phyloP scores from a whole-genome alignment of 1,140 invertebrate species.

The Apis laboriosa region DNA sequence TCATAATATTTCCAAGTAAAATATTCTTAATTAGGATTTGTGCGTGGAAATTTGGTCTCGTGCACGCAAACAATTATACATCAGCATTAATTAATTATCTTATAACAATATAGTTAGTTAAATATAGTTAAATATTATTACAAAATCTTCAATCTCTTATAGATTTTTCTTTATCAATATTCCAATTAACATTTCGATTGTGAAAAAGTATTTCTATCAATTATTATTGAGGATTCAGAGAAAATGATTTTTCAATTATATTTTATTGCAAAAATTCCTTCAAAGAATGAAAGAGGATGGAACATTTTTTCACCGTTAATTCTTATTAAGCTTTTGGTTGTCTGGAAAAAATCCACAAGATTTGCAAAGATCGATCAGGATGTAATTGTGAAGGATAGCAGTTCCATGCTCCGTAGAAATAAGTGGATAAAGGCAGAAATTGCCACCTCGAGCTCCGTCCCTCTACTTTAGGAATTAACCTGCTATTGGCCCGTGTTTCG shows the following conservation, averaged over 20 bases:
- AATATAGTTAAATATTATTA: too few relatives aligned
- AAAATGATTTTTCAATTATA: not conserved
- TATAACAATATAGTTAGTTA: not conserved
- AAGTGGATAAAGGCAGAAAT: conserved; percentile 64
- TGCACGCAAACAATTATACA: not conserved
- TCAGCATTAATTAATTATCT: too few relatives aligned
- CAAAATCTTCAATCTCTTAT: too few relatives aligned
- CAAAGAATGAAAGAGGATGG: not conserved
- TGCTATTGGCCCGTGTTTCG: conserved; percentile 23
- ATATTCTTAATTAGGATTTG: not conserved
- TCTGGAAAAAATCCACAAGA: conserved; percentile 28
- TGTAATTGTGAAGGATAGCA: conserved; percentile 64
- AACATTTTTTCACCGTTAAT: conserved; percentile 31
- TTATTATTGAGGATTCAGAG: too few relatives aligned
- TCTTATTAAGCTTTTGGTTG: conserved; percentile 31
- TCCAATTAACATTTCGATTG: too few relatives aligned
- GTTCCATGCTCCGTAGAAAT: conserved; percentile 57
- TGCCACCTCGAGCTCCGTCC: conserved; percentile 10
- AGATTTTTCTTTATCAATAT: too few relatives aligned
- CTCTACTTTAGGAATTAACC: conserved; percentile 58
- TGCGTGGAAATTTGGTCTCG: not conserved
- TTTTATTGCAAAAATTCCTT: not conserved
- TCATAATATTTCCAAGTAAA: not conserved
- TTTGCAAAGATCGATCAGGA: conserved; percentile 56
- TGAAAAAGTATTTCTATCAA: too few relatives aligned